Evolutionary conservation across 2,888 invertebrate species (phyloP), one percentile per base, ranked within the genome.

Genomic region (Thera britannica): DNA sequence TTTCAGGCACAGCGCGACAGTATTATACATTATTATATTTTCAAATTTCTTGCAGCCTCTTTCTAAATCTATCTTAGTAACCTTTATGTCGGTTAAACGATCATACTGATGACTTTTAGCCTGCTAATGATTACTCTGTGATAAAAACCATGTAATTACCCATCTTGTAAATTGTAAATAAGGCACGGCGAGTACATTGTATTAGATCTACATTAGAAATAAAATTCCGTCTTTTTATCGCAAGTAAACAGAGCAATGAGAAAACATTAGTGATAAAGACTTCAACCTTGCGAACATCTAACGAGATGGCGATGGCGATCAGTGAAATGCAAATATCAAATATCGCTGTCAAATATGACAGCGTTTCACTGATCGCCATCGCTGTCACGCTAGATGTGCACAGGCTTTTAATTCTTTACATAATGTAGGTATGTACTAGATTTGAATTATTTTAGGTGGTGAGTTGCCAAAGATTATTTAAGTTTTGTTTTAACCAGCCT

Each of bases 61-160:
- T 23, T 23, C 23, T 23, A 23, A 23, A 23, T 23, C 23, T 23
- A 23, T 23, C 23, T 23, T 23, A 23, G 23, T 23, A 23, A 23
- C 23, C 23, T 23, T 23, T 23, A 23, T 23, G 23, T 23, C 23
- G 23, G 23, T 23, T 44, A 35, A 52, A 54, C 5, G 68, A 62
- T 65, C 68, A 65, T 62, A 62, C 64, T 35, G 12, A 0, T 5
- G 12, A 23, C 6, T 2, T 3, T 11, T 38, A 49, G 35, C 3
- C 51, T 48, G 46, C 41, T 55, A 49, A 58, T 38, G 34, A 60
- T 52, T 36, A 52, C 60, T 70, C 36, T 6, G 2, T 60, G 55
- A 48, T 61, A 62, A 69, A 69, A 72, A 65, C 61, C 59, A 56
- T 71, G 67, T 72, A 75, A 74, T 75, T 75, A 75, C 64, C 65